Evolutionary conservation across 2,113 vertebrate genomes (phyloP), one percentile per base, ranked within the genome.

Genomic region (Microtus ochrogaster): DNA sequence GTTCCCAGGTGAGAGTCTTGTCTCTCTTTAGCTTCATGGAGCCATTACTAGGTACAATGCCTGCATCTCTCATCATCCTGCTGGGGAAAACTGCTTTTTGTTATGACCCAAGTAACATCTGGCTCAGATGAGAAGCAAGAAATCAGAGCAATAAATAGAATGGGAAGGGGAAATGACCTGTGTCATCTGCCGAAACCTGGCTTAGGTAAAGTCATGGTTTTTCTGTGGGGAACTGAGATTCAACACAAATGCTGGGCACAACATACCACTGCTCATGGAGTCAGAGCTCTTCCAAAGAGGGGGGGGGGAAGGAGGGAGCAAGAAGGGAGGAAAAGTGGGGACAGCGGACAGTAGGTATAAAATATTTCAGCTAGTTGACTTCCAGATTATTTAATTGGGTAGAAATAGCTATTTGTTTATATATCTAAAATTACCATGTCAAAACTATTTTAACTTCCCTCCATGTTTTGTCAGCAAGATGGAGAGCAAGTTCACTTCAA

Each of bases 41-140:
- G 70, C 76, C 39, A 66, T 97, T 58, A 68, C 72, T 44, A 63
- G 72, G 5, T 33, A 21, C 3, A 36, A 39, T 82, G 61, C 86
- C 89, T 73, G 87, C 22, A 68, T 70, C 68, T 92, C 91, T 88
- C 88, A 85, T 92, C n/a, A 13, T 87, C 95, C 90, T 82, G 78
- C 73, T 97, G 81, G 30, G 90, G 61, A 95, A 87, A 78, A 52
- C 77, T 94, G 73, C 55, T 58, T 19, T 58, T 21, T 58, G 12
- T 87, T 72, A 66, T 90, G 70, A 88, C 89, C 76, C 41, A 94
- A 74, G 47, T 28, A 39, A 9, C 58, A 84, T 73, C 52, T 92
- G 58, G 70, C 81, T 79, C 70, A 49, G n/a, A 94, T 55, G 70
- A 94, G 74, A 97, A 95, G 88, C 74, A 93, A 91, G 49, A 78